These are phyloP conservation scores for Melospiza georgiana DNA, from an alignment of 2,113 vertebrate genomes.

Conservation along the genomic window DNA sequence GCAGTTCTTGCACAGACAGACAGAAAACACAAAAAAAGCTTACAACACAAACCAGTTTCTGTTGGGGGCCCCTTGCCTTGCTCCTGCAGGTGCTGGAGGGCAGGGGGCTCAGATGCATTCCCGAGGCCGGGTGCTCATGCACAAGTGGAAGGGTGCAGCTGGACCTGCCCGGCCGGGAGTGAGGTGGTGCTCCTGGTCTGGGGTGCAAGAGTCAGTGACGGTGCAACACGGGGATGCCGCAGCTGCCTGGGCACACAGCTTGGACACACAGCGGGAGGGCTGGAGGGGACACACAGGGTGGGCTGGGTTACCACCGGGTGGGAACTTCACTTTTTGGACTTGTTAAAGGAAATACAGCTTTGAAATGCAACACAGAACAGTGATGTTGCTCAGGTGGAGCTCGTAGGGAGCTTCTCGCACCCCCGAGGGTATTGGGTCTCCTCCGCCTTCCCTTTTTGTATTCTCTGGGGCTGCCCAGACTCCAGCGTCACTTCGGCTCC, in stretches of 20 bases:
- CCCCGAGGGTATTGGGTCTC: constrained; percentile 13
- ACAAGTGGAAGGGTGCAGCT: constrained; percentile 70
- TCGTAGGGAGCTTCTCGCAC: background rate
- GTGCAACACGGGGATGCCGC: constrained; percentile 76
- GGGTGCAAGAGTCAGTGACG: constrained; percentile 66
- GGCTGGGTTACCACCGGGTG: background rate
- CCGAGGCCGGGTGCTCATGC: constrained; percentile 79
- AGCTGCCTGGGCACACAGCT: constrained; percentile 74
- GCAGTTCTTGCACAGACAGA: constrained; percentile 86
- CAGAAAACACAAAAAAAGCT: constrained; percentile 81
- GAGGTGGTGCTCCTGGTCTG: constrained; percentile 48
- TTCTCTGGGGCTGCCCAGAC: constrained; percentile 51
- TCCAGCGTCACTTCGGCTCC: constrained; percentile 45
- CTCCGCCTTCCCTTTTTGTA: constrained; percentile 42
- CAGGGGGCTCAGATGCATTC: constrained; percentile 56
- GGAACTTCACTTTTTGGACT: constrained; percentile 38
- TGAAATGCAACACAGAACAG: constrained; percentile 54
- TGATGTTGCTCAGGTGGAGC: constrained; percentile 16
- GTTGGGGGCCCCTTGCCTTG: constrained; percentile 58
- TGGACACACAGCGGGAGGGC: constrained; percentile 32
- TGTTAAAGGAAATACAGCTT: constrained; percentile 47
- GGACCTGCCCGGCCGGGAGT: constrained; percentile 49
- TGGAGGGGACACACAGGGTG: constrained; percentile 49
- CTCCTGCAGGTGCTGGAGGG: constrained; percentile 24
- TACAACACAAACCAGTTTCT: constrained; percentile 81